These are phyloP conservation scores for Nymphalis c-album DNA, from an alignment of 2,888 invertebrate species.

Conservation along the genomic window DNA sequence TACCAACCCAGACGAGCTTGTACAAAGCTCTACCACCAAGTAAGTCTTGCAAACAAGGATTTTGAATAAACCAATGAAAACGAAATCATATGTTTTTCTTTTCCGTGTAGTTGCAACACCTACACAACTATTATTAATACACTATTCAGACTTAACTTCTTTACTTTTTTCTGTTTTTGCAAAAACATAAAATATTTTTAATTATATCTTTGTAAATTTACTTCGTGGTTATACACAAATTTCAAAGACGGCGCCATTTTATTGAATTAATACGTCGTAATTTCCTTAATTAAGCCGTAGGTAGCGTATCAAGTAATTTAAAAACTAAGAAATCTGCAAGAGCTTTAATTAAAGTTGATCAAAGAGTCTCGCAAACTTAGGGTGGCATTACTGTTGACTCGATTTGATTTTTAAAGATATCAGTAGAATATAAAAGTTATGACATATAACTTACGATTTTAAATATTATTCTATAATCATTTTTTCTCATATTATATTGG, in stretches of 20 bases:
- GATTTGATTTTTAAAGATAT: conserved; percentile 15
- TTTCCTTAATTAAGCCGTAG: conserved; percentile 51
- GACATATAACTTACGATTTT: no score
- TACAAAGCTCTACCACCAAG: no score
- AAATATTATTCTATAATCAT: no score
- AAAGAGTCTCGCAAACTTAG: conserved; percentile 43
- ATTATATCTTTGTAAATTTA: neutral
- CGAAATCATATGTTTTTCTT: no score
- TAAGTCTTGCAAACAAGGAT: no score
- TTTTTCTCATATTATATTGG: no score
- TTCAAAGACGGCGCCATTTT: neutral
- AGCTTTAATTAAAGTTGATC: conserved; percentile 56
- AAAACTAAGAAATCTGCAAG: conserved; percentile 52
- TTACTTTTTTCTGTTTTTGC: no score
- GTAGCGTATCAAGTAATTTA: conserved; percentile 50
- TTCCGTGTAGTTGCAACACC: no score
- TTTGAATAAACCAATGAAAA: no score
- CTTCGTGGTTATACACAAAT: neutral
- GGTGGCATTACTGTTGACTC: conserved; percentile 20
- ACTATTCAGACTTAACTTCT: neutral
- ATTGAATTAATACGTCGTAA: conserved; percentile 31
- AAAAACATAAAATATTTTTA: no score
- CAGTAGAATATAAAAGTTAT: no score
- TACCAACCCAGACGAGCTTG: no score
- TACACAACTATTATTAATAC: neutral